Conservation (phyloP, 1,140 invertebrate species). For the Chrysopa pallens region DNA sequence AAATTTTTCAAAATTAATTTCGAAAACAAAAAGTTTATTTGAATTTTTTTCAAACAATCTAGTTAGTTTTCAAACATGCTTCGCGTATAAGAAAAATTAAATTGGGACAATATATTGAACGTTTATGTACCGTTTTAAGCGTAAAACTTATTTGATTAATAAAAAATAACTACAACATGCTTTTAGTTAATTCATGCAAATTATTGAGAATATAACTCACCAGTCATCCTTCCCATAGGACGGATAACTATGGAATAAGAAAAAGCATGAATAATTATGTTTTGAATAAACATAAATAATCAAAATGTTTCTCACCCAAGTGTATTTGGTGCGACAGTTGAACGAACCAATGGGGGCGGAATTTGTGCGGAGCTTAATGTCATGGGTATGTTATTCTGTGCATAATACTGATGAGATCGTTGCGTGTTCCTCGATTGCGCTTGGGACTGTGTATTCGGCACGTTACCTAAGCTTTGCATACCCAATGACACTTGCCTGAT, state of each 20-base stretch:
- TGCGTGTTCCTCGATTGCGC: background rate
- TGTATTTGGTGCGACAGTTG: background rate
- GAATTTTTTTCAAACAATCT: no score
- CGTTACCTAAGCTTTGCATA: background rate
- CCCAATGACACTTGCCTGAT: slow-evolving; percentile 7
- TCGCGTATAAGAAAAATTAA: no score
- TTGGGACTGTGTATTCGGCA: background rate
- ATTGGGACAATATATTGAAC: no score
- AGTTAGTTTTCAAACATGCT: no score
- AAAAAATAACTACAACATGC: no score
- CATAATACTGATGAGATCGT: slow-evolving; percentile 8
- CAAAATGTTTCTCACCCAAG: slow-evolving; percentile 2
- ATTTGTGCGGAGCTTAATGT: slow-evolving; percentile 3
- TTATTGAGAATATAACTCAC: slow-evolving; percentile 23
- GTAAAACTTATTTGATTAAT: no score
- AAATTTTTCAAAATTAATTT: no score
- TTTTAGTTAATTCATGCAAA: no score
- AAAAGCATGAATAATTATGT: slow-evolving; percentile 2
- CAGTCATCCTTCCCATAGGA: slow-evolving; percentile 39
- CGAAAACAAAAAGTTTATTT: no score
- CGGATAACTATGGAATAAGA: slow-evolving; percentile 31
- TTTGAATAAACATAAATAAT: background rate
- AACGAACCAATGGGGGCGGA: slow-evolving; percentile 1
- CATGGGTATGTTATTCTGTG: slow-evolving; percentile 1
- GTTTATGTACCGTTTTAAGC: no score